Percentiles rank a stretch among this genome's conserved stretches.
phyloP scores from a whole-genome alignment of 2,113 vertebrate species.

The Anguilla japonica region DNA sequence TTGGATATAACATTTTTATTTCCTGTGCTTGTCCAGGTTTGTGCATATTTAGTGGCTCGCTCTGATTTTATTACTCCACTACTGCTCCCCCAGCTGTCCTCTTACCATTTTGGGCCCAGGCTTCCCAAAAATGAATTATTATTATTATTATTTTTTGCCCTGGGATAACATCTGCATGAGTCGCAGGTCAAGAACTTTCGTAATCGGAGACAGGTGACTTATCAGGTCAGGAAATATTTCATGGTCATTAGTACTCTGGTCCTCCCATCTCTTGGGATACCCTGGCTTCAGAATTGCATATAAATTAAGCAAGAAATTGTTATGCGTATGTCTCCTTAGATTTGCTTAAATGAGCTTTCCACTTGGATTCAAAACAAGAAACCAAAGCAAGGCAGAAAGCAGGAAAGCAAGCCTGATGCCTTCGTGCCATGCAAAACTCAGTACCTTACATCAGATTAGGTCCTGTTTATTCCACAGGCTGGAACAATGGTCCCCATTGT shows the following conservation, averaged over 20 bases:
- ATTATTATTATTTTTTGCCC: background rate
- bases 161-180: background rate
- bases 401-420: background rate
- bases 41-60: constrained; percentile 26
- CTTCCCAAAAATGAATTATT: constrained; percentile 24
- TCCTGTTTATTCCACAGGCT: too few species aligned
- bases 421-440: too few species aligned
- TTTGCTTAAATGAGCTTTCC: background rate
- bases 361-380: background rate
- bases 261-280: background rate
- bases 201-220: background rate
- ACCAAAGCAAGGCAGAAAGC: background rate
- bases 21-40: background rate
- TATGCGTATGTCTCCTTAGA: background rate
- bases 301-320: background rate
- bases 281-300: background rate
- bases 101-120: background rate
- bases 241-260: background rate
- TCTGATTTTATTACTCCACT: constrained; percentile 29
- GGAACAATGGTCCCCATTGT: too few species aligned
- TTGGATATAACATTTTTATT: constrained; percentile 22
- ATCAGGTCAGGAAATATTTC: constrained; percentile 14
- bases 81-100: constrained; percentile 16
- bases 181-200: background rate
- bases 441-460: too few species aligned